These are phyloP conservation scores for Arbacia lixula DNA, from an alignment of 53 echinoderm and acorn worm genomes.

Conservation along the genomic window DNA sequence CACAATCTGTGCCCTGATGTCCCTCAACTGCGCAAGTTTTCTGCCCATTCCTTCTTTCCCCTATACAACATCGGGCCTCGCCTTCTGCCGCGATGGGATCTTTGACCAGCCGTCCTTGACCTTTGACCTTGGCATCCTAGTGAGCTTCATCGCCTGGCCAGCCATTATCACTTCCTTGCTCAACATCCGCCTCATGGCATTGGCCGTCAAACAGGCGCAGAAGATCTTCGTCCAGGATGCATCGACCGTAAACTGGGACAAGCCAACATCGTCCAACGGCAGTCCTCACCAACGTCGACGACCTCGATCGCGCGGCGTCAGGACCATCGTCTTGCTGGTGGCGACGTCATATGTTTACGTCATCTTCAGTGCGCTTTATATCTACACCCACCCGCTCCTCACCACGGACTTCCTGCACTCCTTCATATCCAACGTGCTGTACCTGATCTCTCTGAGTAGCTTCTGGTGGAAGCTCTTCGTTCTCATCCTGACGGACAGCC, in stretches of 20 bases:
- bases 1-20: not conserved
- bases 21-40: constrained; percentile 48
- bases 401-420: not conserved
- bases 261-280: not conserved
- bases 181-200: constrained; percentile 24
- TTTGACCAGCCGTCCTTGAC: constrained; percentile 33
- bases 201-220: not conserved
- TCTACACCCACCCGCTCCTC: constrained; percentile 12
- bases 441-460: constrained; percentile 36
- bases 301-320: constrained; percentile 17
- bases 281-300: not conserved
- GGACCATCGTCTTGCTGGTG: constrained; percentile 33
- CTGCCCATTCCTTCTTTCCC: constrained; percentile 48
- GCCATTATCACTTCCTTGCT: constrained; percentile 18
- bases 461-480: constrained; percentile 56
- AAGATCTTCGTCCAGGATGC: not conserved
- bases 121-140: constrained; percentile 33
- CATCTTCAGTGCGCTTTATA: constrained; percentile 31
- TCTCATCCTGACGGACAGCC: constrained; percentile 7
- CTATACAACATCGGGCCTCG: constrained; percentile 2
- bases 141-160: constrained; percentile 21
- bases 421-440: constrained; percentile 1
- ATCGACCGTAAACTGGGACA: not conserved
- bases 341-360: constrained; percentile 44
- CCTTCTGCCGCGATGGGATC: constrained; percentile 41